phyloP scores from a whole-genome alignment of 2,888 invertebrate genomes.

The Pammene fasciana region DNA sequence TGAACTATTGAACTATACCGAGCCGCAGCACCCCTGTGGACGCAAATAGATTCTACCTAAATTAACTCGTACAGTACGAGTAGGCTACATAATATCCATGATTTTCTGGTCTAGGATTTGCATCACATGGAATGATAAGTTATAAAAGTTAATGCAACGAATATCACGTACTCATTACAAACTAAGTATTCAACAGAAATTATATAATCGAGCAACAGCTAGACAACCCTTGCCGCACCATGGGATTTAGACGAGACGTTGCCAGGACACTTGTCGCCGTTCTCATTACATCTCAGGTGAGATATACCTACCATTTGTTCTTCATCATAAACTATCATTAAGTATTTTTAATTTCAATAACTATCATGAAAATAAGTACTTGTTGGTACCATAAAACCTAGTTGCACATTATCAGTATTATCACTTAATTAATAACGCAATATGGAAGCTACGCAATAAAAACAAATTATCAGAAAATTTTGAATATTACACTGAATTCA shows the following conservation, averaged over 20 bases:
- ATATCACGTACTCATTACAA: slow-evolving; percentile 32
- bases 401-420: too few species aligned
- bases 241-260: slow-evolving; percentile 63
- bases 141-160: slow-evolving; percentile 23
- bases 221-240: slow-evolving; percentile 47
- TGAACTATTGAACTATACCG: too few species aligned
- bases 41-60: background rate
- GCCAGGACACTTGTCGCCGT: slow-evolving; percentile 50
- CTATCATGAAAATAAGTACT: too few species aligned
- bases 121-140: slow-evolving; percentile 28
- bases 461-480: too few species aligned
- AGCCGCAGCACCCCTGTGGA: too few species aligned
- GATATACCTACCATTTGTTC: slow-evolving; percentile 24
- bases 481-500: too few species aligned
- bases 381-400: too few species aligned
- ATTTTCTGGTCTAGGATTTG: slow-evolving; percentile 13
- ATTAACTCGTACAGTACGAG: background rate
- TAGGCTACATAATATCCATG: background rate
- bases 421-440: too few species aligned
- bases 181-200: slow-evolving; percentile 29
- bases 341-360: too few species aligned
- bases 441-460: too few species aligned
- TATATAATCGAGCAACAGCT: slow-evolving; percentile 42
- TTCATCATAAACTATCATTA: too few species aligned
- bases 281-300: slow-evolving; percentile 57